Evolutionary conservation across 1,140 invertebrate genomes (phyloP).

Genomic region (Wasmannia auropunctata): DNA sequence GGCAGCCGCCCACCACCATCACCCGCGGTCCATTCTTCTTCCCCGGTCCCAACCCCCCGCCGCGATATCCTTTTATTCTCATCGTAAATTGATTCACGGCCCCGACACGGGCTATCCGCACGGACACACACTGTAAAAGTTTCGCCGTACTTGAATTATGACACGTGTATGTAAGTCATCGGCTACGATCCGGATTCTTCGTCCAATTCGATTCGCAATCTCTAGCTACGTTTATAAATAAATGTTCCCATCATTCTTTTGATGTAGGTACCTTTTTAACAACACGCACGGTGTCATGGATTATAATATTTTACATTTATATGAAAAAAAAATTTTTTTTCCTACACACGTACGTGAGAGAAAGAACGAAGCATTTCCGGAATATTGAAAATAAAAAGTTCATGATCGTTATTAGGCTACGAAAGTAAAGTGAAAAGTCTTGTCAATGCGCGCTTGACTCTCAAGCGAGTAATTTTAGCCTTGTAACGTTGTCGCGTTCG

Average conservation of each 20-base stretch:
- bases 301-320: neutral
- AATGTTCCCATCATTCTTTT: neutral
- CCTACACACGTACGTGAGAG: neutral
- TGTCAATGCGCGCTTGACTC: slow-evolving; percentile 12
- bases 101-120: slow-evolving; percentile 11
- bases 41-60: neutral
- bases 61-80: slow-evolving; percentile 68
- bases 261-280: neutral
- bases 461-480: slow-evolving; percentile 14
- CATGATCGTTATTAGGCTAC: neutral
- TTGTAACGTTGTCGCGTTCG: neutral
- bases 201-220: neutral
- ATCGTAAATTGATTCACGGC: slow-evolving; percentile 69
- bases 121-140: slow-evolving; percentile 46
- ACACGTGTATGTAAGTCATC: slow-evolving; percentile 24
- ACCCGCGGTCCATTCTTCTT: slow-evolving; percentile 30
- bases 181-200: slow-evolving; percentile 28
- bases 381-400: neutral
- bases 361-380: neutral
- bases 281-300: neutral
- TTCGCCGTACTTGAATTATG: slow-evolving; percentile 60
- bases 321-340: neutral
- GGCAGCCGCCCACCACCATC: slow-evolving; percentile 28
- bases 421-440: neutral
- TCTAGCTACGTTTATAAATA: neutral